Percentiles rank a stretch among this genome's conserved stretches.
These are phyloP conservation scores for Percopsis omiscomaycus DNA, from an alignment of 2,797 vertebrate genomes.

Conservation along the genomic window DNA sequence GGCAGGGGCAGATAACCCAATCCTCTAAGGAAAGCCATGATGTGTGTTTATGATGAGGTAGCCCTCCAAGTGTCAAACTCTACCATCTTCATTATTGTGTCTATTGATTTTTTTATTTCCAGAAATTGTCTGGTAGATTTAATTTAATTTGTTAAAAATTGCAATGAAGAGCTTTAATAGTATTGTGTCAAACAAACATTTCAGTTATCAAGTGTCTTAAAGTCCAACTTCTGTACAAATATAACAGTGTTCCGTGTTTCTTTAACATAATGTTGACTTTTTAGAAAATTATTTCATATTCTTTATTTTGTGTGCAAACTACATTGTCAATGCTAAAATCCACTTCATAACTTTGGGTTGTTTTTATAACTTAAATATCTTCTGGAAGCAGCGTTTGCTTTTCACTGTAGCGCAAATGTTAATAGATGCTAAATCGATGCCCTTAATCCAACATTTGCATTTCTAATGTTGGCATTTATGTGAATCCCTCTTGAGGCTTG, in stretches of 20 bases:
- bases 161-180: slow-evolving; percentile 12
- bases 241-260: slow-evolving; percentile 28
- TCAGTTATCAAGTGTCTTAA: slow-evolving; percentile 7
- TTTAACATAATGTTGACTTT: slow-evolving; percentile 25
- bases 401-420: slow-evolving; percentile 66
- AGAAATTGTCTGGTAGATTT: slow-evolving; percentile 5
- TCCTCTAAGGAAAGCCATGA: slow-evolving; percentile 5
- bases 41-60: slow-evolving; percentile 23
- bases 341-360: slow-evolving; percentile 17
- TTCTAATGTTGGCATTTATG: slow-evolving; percentile 71
- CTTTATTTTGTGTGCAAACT: slow-evolving; percentile 34
- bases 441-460: slow-evolving; percentile 74
- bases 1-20: slow-evolving; percentile 3
- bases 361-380: slow-evolving; percentile 39
- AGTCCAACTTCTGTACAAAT: slow-evolving; percentile 24
- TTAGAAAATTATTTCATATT: slow-evolving; percentile 26
- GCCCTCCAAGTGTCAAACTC: not conserved
- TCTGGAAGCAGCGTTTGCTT: slow-evolving; percentile 55
- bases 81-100: slow-evolving; percentile 39
- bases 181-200: slow-evolving; percentile 2
- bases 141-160: slow-evolving; percentile 12
- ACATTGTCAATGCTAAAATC: slow-evolving; percentile 16
- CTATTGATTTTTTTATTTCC: slow-evolving; percentile 20
- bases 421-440: slow-evolving; percentile 72
- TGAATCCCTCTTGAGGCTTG: slow-evolving; percentile 43